Evolutionary conservation across 2,113 vertebrate genomes (phyloP).

Genomic region (Nannobrachium achirus): DNA sequence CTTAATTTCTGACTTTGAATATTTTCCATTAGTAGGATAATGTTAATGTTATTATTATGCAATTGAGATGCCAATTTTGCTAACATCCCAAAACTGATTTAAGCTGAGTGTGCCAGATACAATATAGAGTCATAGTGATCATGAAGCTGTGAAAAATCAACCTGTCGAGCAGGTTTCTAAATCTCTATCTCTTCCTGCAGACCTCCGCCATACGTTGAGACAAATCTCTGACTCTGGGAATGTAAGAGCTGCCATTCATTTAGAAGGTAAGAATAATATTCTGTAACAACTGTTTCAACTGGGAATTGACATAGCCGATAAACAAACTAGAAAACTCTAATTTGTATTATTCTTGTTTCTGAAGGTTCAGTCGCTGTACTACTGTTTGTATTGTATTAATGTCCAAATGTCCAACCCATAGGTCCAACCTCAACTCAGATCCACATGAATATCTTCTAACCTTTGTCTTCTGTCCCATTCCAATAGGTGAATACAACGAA

Average conservation of each 20-base stretch:
- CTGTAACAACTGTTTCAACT: too few relatives aligned
- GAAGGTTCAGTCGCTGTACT: too few relatives aligned
- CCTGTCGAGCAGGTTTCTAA: not conserved
- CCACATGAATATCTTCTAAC: not conserved
- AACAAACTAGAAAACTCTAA: too few relatives aligned
- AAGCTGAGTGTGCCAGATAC: too few relatives aligned
- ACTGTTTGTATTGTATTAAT: too few relatives aligned
- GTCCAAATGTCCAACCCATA: too few relatives aligned
- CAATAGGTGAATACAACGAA: slow-evolving; percentile 56
- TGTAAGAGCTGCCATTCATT: slow-evolving; percentile 57
- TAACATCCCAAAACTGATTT: too few relatives aligned
- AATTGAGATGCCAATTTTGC: too few relatives aligned
- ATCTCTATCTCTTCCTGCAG: slow-evolving; percentile 50
- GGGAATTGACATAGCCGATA: not conserved
- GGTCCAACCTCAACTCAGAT: not conserved
- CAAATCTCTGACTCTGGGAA: slow-evolving; percentile 58
- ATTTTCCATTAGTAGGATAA: not conserved
- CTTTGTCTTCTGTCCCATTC: not conserved
- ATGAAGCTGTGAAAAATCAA: too few relatives aligned
- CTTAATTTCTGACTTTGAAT: not conserved
- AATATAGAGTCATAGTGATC: too few relatives aligned
- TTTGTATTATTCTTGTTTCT: not conserved
- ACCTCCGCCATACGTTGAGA: slow-evolving; percentile 60
- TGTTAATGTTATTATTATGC: too few relatives aligned
- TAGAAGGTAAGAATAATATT: slow-evolving; percentile 48